phyloP scores from a whole-genome alignment of 1,140 invertebrate species.

The Elysia chlorotica region DNA sequence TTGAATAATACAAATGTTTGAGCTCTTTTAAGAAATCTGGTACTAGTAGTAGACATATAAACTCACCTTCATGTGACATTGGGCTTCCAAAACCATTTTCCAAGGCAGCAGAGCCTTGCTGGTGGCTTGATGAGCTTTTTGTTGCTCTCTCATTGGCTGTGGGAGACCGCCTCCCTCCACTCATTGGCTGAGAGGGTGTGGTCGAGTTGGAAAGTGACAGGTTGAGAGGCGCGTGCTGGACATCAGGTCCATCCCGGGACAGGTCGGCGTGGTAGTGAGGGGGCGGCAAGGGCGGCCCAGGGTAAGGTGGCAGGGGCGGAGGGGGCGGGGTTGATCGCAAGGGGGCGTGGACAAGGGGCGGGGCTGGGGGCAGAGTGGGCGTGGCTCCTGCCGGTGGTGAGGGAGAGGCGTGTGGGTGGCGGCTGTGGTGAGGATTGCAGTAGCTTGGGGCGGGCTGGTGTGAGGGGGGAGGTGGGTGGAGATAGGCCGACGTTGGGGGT shows the following conservation, averaged over 20 bases:
- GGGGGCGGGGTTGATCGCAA: slow-evolving; percentile 21
- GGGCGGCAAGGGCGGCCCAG: slow-evolving; percentile 20
- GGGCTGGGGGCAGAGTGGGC: neutral
- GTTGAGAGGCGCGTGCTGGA: slow-evolving; percentile 53
- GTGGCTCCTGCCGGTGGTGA: slow-evolving; percentile 3
- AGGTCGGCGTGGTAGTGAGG: slow-evolving; percentile 3
- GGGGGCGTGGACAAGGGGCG: neutral
- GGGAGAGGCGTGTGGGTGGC: neutral
- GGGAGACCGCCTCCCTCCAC: slow-evolving; percentile 31
- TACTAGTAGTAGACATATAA: neutral
- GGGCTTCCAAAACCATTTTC: slow-evolving; percentile 6
- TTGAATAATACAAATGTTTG: neutral
- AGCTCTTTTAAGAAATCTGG: neutral
- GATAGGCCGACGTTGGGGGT: neutral
- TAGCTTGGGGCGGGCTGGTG: neutral
- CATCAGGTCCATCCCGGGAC: slow-evolving; percentile 31
- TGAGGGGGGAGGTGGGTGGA: neutral
- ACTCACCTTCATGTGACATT: neutral
- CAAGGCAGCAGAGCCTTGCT: slow-evolving; percentile 25
- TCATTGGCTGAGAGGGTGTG: slow-evolving; percentile 38
- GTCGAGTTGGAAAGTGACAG: slow-evolving; percentile 40
- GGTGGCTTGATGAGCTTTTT: no score
- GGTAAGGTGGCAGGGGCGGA: slow-evolving; percentile 20
- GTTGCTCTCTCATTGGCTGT: no score
- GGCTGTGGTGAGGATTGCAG: neutral